phyloP scores from a whole-genome alignment of 2,797 vertebrate genomes.

The Gallirallus australis region DNA sequence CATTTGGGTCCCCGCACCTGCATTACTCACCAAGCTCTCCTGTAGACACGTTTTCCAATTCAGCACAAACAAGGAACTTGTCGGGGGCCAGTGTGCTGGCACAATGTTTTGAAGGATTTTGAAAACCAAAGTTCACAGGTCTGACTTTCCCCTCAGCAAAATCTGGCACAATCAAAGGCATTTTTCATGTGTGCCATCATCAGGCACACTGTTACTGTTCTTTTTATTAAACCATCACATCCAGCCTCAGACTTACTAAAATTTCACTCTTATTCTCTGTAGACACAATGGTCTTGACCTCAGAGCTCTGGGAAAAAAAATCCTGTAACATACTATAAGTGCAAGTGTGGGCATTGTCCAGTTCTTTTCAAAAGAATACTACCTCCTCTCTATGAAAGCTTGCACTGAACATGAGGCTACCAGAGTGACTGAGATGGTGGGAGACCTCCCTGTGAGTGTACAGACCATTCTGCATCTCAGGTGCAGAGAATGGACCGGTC shows the following conservation, averaged over 20 bases:
- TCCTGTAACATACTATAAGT: background rate
- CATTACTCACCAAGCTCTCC: background rate
- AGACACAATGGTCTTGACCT: background rate
- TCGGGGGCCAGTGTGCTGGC: background rate
- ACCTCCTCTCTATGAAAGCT: background rate
- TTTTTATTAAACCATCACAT: background rate
- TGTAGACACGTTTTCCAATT: background rate
- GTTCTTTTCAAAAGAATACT: background rate
- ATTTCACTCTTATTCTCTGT: background rate
- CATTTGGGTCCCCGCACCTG: background rate
- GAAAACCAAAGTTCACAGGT: background rate
- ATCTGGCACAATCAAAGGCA: background rate
- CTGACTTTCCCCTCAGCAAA: background rate
- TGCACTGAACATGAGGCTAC: background rate
- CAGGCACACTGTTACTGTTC: background rate
- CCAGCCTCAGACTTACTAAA: background rate
- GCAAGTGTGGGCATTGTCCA: background rate
- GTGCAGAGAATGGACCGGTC: fast-evolving
- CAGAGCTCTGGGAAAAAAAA: background rate
- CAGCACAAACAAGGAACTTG: background rate
- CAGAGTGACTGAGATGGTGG: no score
- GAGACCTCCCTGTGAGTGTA: background rate
- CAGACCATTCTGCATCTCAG: fast-evolving
- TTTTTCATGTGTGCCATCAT: background rate
- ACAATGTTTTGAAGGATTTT: background rate